Conservation (phyloP, 1,140 invertebrate genomes). For the Augochlora pura region DNA sequence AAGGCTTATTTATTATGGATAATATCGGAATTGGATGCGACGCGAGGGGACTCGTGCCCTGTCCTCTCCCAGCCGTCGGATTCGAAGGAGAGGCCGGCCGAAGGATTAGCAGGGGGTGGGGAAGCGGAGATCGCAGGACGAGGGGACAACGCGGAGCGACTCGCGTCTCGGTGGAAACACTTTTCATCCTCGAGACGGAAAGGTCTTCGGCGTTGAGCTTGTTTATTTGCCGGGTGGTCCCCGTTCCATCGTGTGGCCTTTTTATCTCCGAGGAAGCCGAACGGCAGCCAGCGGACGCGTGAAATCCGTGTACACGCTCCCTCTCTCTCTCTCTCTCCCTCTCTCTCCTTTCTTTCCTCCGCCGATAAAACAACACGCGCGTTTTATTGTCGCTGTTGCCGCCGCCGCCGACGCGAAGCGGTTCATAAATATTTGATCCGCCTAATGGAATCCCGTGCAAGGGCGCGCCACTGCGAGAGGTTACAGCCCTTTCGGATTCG, state of each 20-base stretch:
- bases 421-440: constrained; percentile 48
- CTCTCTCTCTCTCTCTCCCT: no score
- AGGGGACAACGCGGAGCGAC: background rate
- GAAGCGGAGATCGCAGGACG: background rate
- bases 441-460: constrained; percentile 28
- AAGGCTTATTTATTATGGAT: constrained; percentile 64
- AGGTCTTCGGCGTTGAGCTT: background rate
- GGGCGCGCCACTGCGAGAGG: no score
- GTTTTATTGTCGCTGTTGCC: constrained; percentile 32
- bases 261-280: constrained; percentile 10
- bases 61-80: no score
- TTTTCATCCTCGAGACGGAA: constrained; percentile 38
- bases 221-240: constrained; percentile 24
- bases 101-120: background rate
- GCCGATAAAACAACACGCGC: constrained; percentile 19
- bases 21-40: constrained; percentile 62
- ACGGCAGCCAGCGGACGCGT: constrained; percentile 18
- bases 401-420: background rate
- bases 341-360: no score
- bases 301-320: constrained; percentile 9
- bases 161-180: constrained; percentile 23
- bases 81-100: background rate
- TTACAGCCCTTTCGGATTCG: constrained; percentile 5
- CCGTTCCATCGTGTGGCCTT: no score
- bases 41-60: background rate